Evolutionary conservation across 1,140 invertebrate species (phyloP), one percentile per base, ranked within the genome.

Genomic region (Conus betulinus): DNA sequence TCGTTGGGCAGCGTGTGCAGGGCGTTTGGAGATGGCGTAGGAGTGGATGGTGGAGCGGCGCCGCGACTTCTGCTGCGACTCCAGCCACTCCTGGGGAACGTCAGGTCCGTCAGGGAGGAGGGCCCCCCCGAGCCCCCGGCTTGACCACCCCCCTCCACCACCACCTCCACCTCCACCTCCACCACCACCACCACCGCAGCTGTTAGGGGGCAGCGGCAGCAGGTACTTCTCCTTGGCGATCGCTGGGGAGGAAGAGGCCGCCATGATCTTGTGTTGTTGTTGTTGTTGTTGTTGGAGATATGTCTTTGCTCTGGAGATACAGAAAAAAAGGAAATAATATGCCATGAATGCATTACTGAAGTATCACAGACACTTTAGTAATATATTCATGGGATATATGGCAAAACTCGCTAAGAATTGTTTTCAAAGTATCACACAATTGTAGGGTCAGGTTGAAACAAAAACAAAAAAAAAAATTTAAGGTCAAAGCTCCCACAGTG

Each of bases 1-100:
- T 94, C 93, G 53, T 93, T 92, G 3, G 94, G 92, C n/a, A 94
- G 88, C 15, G 91, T 91, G 85, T 94, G 93, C 81, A 93, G 93
- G 74, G 91, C 92, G 79, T 91, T 91, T 93, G 0, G 92, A 91
- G 1, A 94, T 85, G 15, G 91, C 93, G 88, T 94, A 94, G 17
- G 94, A 93, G 86, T 93, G 92, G 57, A 93, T 94, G 25, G 93
- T 93, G 84, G 93, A 93, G 25, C 93, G 88, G 53, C 93, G 90
- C 27, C 91, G 89, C 15, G 89, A 89, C 67, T 92, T 93, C 79
- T 93, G 90, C 86, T 81, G 90, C 51, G 27, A 87, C 71, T 87
- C 85, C 39, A 79, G 57, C 87, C 90, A 71, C 86, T 81, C 81
- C 89, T 88, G 87, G 51, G 78, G 84, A 71, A 27, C 39, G 78